Conservation (phyloP, 2,113 vertebrate genomes). For the Limanda limanda region DNA sequence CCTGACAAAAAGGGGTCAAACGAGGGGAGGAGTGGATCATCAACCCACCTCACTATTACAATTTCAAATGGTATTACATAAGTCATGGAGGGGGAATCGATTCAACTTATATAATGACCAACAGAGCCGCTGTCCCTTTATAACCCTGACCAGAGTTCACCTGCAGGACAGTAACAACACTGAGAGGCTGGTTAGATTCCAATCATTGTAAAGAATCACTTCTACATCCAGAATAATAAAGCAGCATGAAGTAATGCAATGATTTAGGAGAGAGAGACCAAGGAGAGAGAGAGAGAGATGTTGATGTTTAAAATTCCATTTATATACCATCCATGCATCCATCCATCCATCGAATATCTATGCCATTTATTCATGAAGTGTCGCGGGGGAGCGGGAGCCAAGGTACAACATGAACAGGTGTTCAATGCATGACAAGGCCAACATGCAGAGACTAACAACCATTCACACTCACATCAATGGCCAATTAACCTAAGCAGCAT, state of each 20-base stretch:
- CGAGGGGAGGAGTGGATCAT: background rate
- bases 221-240: background rate
- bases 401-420: too few relatives aligned
- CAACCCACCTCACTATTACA: slow-evolving; percentile 2
- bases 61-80: slow-evolving; percentile 46
- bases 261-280: background rate
- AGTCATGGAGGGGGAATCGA: slow-evolving; percentile 10
- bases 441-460: too few relatives aligned
- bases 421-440: too few relatives aligned
- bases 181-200: background rate
- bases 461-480: too few relatives aligned
- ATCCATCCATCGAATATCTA: too few relatives aligned
- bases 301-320: too few relatives aligned
- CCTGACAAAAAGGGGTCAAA: slow-evolving; percentile 22
- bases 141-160: slow-evolving; percentile 1
- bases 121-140: slow-evolving; percentile 6
- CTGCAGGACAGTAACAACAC: background rate
- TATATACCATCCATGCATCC: too few relatives aligned
- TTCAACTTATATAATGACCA: slow-evolving; percentile 22
- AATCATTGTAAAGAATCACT: background rate
- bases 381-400: too few relatives aligned
- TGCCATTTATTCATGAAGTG: too few relatives aligned
- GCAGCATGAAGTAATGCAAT: background rate
- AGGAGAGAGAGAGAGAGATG: too few relatives aligned
- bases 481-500: too few relatives aligned